Conservation (phyloP, 2,113 vertebrate genomes). For the Cryptoleucopteryx plumbea region DNA sequence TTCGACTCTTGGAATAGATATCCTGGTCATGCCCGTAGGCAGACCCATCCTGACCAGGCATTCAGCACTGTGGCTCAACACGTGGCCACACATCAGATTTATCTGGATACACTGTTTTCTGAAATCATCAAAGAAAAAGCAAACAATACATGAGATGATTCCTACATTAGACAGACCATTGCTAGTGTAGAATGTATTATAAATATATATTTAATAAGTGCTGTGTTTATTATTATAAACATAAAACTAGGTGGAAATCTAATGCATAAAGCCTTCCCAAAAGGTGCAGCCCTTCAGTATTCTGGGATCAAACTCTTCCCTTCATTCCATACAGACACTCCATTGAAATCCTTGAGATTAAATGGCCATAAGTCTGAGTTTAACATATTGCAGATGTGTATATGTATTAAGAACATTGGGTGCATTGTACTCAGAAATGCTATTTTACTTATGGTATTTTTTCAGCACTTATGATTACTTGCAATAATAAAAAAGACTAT, state of each 20-base stretch:
- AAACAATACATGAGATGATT: background rate
- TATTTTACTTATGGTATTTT: conserved; percentile 29
- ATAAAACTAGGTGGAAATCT: background rate
- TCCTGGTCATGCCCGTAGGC: background rate
- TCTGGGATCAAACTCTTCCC: background rate
- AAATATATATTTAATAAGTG: background rate
- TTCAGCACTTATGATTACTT: conserved; percentile 41
- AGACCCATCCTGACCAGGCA: background rate
- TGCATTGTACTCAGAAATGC: conserved; percentile 43
- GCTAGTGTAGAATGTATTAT: background rate
- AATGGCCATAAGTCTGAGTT: background rate
- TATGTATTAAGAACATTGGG: conserved; percentile 38
- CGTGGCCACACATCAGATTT: background rate
- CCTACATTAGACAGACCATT: background rate
- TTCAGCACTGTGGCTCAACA: background rate
- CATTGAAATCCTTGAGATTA: conserved; percentile 34
- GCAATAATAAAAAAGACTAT: conserved; percentile 28
- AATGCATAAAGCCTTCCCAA: background rate
- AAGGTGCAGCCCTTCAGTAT: background rate
- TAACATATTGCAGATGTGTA: conserved; percentile 57
- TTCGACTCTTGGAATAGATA: background rate
- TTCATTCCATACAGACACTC: conserved; percentile 7
- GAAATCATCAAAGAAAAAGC: background rate
- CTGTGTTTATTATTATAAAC: background rate
- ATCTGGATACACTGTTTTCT: background rate